Evolutionary conservation across 1,140 invertebrate species (phyloP).

Genomic region (Chrysoperla carnea): DNA sequence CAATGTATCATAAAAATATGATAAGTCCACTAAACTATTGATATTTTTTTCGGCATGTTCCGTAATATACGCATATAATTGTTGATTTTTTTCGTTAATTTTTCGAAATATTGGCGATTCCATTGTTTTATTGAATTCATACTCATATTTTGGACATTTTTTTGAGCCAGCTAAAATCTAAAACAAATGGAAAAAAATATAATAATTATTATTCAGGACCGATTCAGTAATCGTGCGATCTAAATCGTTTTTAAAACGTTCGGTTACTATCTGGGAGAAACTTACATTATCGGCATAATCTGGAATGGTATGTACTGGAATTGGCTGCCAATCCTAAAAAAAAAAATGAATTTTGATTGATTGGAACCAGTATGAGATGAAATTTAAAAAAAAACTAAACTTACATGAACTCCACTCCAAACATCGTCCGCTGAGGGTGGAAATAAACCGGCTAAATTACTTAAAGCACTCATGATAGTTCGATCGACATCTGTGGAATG

Average conservation of each 20-base stretch:
- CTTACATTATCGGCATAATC: constrained; percentile 40
- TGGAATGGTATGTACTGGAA: constrained; percentile 67
- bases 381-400: no score
- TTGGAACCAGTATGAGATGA: no score
- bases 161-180: constrained; percentile 36
- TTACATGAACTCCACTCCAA: constrained; percentile 35
- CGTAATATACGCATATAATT: constrained; percentile 43
- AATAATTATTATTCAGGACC: no score
- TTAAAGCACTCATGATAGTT: constrained; percentile 75
- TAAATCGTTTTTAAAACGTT: no score
- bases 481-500: constrained; percentile 72
- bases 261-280: constrained; percentile 12
- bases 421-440: constrained; percentile 36
- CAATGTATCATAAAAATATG: constrained; percentile 46
- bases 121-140: constrained; percentile 31
- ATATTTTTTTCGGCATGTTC: constrained; percentile 37
- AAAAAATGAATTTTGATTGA: constrained; percentile 8
- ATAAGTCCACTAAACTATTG: constrained; percentile 27
- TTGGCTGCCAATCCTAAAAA: constrained; percentile 68
- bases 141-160: constrained; percentile 42
- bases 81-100: constrained; percentile 35
- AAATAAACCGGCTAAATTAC: constrained; percentile 67
- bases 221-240: no score
- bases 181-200: not conserved
- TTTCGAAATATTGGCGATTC: constrained; percentile 35